Conservation (phyloP, 1,140 invertebrate species). For the Penaeus japonicus region DNA sequence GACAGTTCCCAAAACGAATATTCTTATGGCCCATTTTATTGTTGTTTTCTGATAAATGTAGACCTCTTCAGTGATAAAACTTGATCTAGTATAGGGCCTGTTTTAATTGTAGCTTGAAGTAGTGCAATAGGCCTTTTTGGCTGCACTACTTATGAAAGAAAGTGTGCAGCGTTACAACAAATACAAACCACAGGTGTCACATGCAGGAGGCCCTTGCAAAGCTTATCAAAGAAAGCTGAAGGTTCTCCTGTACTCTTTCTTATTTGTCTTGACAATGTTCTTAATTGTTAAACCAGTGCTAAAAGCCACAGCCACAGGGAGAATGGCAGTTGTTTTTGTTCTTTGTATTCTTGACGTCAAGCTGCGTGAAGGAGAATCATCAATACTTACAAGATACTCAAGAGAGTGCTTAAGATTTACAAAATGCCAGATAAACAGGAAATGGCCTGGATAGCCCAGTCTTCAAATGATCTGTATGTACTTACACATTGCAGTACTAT, state of each 20-base stretch:
- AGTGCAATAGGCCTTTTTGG: neutral
- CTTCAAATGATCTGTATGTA: no score
- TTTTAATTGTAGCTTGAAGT: conserved; percentile 4
- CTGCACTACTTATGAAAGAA: conserved; percentile 54
- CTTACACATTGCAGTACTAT: no score
- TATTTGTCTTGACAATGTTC: neutral
- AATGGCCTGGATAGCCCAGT: no score
- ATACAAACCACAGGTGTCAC: neutral
- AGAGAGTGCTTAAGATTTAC: no score
- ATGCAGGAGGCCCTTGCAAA: conserved; percentile 24
- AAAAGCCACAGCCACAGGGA: neutral
- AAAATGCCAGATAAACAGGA: no score
- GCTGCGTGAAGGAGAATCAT: no score
- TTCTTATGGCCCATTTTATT: neutral
- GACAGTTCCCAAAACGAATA: neutral
- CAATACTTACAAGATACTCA: no score
- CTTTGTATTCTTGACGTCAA: no score
- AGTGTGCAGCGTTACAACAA: conserved; percentile 34
- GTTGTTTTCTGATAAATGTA: neutral
- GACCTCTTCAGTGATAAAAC: neutral
- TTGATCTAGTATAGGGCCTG: conserved; percentile 11
- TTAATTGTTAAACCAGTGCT: neutral
- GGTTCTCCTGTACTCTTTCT: neutral
- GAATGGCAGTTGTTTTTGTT: neutral
- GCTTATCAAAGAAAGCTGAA: conserved; percentile 50